Base-by-base conservation (phyloP, 2,797 vertebrate genomes). In the Tolypeutes matacus region DNA sequence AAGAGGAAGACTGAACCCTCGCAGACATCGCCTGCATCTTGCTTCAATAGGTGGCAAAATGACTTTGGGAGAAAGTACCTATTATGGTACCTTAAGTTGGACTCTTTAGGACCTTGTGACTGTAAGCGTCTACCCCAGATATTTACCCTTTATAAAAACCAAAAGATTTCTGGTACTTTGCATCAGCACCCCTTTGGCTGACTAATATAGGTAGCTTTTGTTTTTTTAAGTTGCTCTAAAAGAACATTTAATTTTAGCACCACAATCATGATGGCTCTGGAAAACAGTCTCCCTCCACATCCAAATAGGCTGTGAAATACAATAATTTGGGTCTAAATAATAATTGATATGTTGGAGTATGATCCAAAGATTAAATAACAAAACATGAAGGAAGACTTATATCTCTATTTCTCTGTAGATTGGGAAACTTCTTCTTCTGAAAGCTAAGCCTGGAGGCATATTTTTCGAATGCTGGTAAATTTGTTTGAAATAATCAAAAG, bases 241-340 rank as follows among this genome's bases (percentile, higher is more conserved):
- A 90, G 42, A 73, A 53, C 18, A 51, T 64, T 94, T 94, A 69
- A 86, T 95, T 93, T 95, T 78, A 87, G 70, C 56, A 70, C 27
- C n/a, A 25, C 34, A 42, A 15, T 86, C 91, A 84, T 18, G 69
- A 73, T 11, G 23, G 31, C 17, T 78, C 62, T 70, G 31, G 77
- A 88, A 92, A 77, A 65, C 2, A 70, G 53, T 64, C 49, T 73
- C n/a, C 49, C 13, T 92, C 56, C n/a, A 77, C 21, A 34, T 13
- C 67, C 36, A 4, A 13, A 10, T 0, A 27, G 78, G 34, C 46
- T 81, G 82, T 70, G 76, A 69, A 29, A 36, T 31, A 39, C 5
- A 51, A 87, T 42, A 31, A 87, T 77, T 89, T 62, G 82, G 89
- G 62, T 31, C 72, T 58, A 78, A 93, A 72, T 67, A 42, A 76